phyloP scores from a whole-genome alignment of 1,140 invertebrate genomes.

The Phocides pigmalion region DNA sequence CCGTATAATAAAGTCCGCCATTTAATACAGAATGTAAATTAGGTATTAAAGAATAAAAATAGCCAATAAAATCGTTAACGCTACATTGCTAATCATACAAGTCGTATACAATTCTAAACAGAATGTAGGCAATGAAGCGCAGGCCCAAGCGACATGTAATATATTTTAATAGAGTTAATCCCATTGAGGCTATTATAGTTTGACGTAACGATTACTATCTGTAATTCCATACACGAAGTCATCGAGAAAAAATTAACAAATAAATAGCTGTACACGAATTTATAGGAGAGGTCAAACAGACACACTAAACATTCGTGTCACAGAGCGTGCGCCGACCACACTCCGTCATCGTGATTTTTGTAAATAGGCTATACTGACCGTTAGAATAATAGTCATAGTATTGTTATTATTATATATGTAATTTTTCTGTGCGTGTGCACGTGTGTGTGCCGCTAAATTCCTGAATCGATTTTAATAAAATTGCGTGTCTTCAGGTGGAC shows the following conservation, averaged over 20 bases:
- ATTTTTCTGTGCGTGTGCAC: no score
- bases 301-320: slow-evolving; percentile 34
- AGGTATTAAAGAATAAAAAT: slow-evolving; percentile 6
- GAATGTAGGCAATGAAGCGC: background rate
- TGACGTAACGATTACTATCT: slow-evolving; percentile 28
- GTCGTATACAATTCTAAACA: slow-evolving; percentile 1
- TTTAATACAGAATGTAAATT: slow-evolving; percentile 16
- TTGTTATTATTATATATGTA: no score
- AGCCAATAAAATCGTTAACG: background rate
- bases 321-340: background rate
- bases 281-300: slow-evolving; percentile 37
- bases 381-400: no score
- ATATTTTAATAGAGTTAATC: slow-evolving; percentile 28
- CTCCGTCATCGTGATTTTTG: no score
- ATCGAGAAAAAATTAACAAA: slow-evolving; percentile 42
- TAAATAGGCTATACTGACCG: no score
- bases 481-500: no score
- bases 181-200: slow-evolving; percentile 15
- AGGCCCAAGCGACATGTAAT: background rate
- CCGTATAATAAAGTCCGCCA: background rate
- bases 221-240: slow-evolving; percentile 33
- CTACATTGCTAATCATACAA: slow-evolving; percentile 11
- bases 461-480: no score
- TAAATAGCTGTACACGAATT: slow-evolving; percentile 37
- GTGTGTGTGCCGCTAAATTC: no score